phyloP scores from a whole-genome alignment of 2,113 vertebrate species.

The Phrynosoma blainvillii region DNA sequence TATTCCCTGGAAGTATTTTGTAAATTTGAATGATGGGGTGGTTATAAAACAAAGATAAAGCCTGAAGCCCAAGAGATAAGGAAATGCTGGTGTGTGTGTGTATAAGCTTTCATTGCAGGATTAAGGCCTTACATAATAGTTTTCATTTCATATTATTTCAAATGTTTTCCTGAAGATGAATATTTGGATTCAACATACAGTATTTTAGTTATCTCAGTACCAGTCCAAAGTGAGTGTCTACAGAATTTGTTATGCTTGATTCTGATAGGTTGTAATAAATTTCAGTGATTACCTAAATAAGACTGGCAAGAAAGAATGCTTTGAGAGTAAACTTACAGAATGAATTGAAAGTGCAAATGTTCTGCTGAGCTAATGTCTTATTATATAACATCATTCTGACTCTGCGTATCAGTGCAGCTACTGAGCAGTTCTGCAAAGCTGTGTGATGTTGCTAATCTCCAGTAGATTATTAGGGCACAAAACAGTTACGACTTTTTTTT shows the following conservation, averaged over 20 bases:
- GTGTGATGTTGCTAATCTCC: slow-evolving; percentile 36
- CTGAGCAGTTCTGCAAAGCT: slow-evolving; percentile 1
- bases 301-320: slow-evolving; percentile 29
- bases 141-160: slow-evolving; percentile 31
- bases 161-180: not conserved
- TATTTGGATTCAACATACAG: not conserved
- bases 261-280: slow-evolving; percentile 12
- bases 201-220: slow-evolving; percentile 4
- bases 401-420: slow-evolving; percentile 24
- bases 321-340: slow-evolving; percentile 22
- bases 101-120: not conserved
- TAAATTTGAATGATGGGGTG: not conserved
- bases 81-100: not conserved
- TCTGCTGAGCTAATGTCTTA: slow-evolving; percentile 19
- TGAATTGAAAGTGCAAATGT: slow-evolving; percentile 3
- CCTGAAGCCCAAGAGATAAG: not conserved
- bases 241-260: not conserved
- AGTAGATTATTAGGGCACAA: slow-evolving; percentile 15
- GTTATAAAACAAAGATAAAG: not conserved
- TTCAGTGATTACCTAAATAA: slow-evolving; percentile 26
- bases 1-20: not conserved
- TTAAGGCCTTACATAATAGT: not conserved
- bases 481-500: slow-evolving; percentile 24
- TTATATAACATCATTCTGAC: not conserved
- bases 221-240: slow-evolving; percentile 11